Evolutionary conservation across 2,888 invertebrate species (phyloP).

Genomic region (Ditula angustiorana): DNA sequence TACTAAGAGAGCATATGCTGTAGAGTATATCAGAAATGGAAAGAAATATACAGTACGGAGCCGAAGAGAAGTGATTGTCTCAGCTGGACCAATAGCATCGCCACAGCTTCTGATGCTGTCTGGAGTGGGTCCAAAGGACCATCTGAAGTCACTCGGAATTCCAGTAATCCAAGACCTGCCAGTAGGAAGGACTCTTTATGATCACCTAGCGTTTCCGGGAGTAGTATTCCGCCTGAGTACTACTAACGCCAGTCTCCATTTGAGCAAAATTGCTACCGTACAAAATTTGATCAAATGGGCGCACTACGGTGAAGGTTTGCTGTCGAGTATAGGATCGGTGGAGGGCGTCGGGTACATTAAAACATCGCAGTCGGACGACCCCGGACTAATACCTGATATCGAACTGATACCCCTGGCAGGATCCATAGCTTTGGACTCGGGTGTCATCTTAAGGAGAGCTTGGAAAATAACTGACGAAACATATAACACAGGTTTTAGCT

Average conservation of each 20-base stretch:
- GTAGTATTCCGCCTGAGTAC: conserved; percentile 75
- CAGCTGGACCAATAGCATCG: conserved; percentile 94
- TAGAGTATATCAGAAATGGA: conserved; percentile 87
- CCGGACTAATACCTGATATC: conserved; percentile 87
- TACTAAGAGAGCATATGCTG: conserved; percentile 88
- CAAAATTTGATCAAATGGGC: conserved; percentile 76
- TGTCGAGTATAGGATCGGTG: conserved; percentile 87
- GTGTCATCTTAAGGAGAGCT: conserved; percentile 79
- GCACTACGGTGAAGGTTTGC: conserved; percentile 82
- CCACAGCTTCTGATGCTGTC: conserved; percentile 97
- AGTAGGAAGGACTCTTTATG: conserved; percentile 88
- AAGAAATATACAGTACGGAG: conserved; percentile 84
- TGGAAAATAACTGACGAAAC: conserved; percentile 82
- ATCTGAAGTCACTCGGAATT: conserved; percentile 84
- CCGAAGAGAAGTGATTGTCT: conserved; percentile 92
- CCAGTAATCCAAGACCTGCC: conserved; percentile 87
- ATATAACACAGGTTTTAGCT: conserved; percentile 84
- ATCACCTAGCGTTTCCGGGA: conserved; percentile 85
- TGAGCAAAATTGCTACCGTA: conserved; percentile 72
- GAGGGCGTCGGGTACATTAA: conserved; percentile 88
- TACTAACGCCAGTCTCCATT: conserved; percentile 73
- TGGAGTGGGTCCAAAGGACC: conserved; percentile 87
- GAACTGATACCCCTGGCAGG: conserved; percentile 88
- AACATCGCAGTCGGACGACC: conserved; percentile 81
- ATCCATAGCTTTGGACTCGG: conserved; percentile 86